Base-by-base conservation (phyloP, 2,797 vertebrate species). In the Mico argentatus region DNA sequence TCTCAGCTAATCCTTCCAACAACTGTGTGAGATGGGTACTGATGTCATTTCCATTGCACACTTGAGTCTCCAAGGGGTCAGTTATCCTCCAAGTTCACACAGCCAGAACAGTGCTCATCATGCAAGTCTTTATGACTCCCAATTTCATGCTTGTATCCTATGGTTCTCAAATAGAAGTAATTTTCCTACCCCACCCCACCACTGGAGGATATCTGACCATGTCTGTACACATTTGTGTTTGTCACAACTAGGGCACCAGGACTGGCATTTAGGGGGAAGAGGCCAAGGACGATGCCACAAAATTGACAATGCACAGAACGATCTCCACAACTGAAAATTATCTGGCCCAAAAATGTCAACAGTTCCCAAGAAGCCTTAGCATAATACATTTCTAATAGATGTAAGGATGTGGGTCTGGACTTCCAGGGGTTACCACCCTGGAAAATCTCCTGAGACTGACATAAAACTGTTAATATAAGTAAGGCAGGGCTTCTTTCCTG, bases 391-490 rank as follows among this genome's bases (percentile, higher is more conserved):
- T 59, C 33, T 48, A 22, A 0, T 26, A 30, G 8, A 26, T 12
- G 73, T 44, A 39, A 64, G 52, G 75, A 20, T 11, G 22, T 17
- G n/a, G 24, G 19, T 4, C 33, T 44, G 64, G 39, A 15, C 30
- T 26, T 81, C 50, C n/a, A 20, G 26, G 50, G 55, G n/a, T 36
- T 24, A 59, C 4, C 9, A 41, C 73, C 83, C 27, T 20, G 26
- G 36, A 97, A 96, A 96, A 96, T 2, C 27, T 82, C 44, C 93
- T 50, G 0, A 94, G 88, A 97, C 2, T 36, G 36, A 94, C 57
- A 59, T 76, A 91, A 88, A 95, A 97, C 48, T 59, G 41, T 4
- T 14, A 89, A 97, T 97, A 97, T 97, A 96, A 97, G 33, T 50
- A 41, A 80, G 10, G 3, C 13, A 72, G 79, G 85, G 52, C 22